A percentile compares a stretch with the other conserved stretches of the same genome.
These are phyloP conservation scores for Eulimnadia texana DNA, from an alignment of 1,140 invertebrate genomes.

Conservation along the genomic window DNA sequence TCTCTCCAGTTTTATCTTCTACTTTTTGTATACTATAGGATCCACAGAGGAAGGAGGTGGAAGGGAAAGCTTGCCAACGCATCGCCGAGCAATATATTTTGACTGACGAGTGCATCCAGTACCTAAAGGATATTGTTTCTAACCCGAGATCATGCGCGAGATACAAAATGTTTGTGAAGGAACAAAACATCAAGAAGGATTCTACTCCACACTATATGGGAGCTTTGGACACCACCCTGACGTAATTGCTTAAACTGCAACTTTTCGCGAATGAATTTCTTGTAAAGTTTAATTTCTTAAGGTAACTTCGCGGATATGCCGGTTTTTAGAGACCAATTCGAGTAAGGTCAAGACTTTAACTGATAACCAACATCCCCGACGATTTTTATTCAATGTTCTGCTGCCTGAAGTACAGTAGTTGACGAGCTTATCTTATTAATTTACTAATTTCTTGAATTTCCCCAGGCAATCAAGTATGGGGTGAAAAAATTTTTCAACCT, in stretches of 20 bases:
- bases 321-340: neutral
- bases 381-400: neutral
- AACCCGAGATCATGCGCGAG: neutral
- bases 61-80: neutral
- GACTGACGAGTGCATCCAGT: neutral
- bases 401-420: neutral
- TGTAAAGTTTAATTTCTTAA: neutral
- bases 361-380: neutral
- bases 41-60: neutral
- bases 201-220: neutral
- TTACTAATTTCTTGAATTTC: neutral
- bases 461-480: neutral
- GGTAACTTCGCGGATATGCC: neutral
- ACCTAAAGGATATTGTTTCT: neutral
- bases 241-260: neutral
- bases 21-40: neutral
- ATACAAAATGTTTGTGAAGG: neutral
- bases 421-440: neutral
- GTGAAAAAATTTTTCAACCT: neutral
- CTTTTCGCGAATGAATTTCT: neutral
- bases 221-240: neutral
- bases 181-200: neutral
- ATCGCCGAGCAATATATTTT: neutral
- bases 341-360: neutral
- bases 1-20: too few relatives aligned